Conservation (phyloP, 2,888 invertebrate species). For the Drosophila prolongata region DNA sequence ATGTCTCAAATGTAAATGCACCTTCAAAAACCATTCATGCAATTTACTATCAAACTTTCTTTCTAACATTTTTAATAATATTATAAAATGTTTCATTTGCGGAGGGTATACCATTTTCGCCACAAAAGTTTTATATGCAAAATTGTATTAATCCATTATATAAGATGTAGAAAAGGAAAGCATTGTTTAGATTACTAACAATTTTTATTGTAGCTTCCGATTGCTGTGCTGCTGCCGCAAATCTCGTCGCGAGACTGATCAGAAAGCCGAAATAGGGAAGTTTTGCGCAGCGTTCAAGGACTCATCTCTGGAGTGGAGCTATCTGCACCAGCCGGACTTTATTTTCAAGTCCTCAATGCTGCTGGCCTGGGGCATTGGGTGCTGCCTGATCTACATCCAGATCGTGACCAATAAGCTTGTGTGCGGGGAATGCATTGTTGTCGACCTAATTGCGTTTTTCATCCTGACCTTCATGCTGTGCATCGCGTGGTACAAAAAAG, state of each 20-base stretch:
- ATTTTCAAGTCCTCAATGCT: background rate
- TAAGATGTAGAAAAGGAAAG: no score
- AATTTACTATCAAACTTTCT: no score
- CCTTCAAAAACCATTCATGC: no score
- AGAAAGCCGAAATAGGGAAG: background rate
- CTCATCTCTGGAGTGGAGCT: background rate
- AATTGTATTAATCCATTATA: no score
- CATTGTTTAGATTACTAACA: background rate
- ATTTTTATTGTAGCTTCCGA: background rate
- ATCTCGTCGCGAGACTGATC: background rate
- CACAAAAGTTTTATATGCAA: no score
- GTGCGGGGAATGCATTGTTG: background rate
- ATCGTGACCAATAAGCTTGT: background rate
- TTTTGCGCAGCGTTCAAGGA: conserved; percentile 3
- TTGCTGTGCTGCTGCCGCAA: background rate
- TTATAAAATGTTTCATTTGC: no score
- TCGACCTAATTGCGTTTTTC: background rate
- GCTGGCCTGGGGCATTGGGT: conserved; percentile 3
- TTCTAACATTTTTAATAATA: no score
- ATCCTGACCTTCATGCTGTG: background rate
- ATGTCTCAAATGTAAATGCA: no score
- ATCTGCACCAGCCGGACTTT: conserved; percentile 2
- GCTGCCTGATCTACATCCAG: conserved; percentile 10
- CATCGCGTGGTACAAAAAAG: conserved; percentile 1
- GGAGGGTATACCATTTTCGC: no score